Evolutionary conservation across 2,888 invertebrate species (phyloP), one percentile per base, ranked within the genome.

Genomic region (Lithosia quadra): DNA sequence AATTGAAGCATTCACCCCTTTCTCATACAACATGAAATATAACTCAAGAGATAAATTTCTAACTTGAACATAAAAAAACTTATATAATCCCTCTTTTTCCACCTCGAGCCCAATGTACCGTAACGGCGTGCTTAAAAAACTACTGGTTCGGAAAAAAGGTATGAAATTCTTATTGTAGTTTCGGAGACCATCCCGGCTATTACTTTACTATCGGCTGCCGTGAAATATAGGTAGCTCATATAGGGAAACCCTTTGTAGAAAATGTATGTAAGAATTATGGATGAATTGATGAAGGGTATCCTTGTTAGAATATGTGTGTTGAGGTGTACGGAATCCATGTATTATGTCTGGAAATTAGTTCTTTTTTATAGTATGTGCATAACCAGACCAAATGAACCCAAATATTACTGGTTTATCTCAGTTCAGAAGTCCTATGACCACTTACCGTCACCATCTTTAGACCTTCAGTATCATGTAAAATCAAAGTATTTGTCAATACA

Each of bases 131-230:
- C 84, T 86, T 86, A 81, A 86, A 85, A 84, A 86, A 78, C 84
- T 85, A 86, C 76, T 80, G 80, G 70, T 74, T 71, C 68, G 86
- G 84, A 86, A 87, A 84, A 86, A 81, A 81, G 86, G 75, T 68
- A 73, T 63, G 60, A 75, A 76, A 73, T 74, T 79, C 76, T 71
- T 78, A 85, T 84, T 86, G 82, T 86, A 78, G 65, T 69, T 71
- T 67, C 68, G 60, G 61, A 43, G 75, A 77, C 78, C 71, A 77
- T 77, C 77, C 78, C 67, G 59, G 63, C 63, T 65, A 67, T 82
- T 74, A 75, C 74, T 65, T n/a, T 2, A 63, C 63, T 77, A 77
- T 75, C 71, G 67, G 72, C 65, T 68, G 68, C n/a, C 64, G 67
- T 80, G 71, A 81, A 77, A 79, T 79, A 79, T 81, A 68, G 75